Evolutionary conservation across 1,140 invertebrate genomes (phyloP), one percentile per base, ranked within the genome.

Genomic region (Pygmarrhopalites habei): DNA sequence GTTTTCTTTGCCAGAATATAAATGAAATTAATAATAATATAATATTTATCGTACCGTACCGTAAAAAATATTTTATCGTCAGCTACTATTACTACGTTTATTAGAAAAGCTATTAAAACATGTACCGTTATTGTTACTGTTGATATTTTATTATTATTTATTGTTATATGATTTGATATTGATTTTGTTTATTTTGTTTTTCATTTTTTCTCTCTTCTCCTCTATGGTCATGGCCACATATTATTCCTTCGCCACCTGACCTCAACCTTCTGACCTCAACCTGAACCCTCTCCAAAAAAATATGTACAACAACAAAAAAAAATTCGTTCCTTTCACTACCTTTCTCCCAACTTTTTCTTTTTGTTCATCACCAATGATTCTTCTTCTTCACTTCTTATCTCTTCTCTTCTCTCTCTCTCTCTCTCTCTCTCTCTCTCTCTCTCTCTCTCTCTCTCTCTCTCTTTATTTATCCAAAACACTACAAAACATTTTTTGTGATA

Each of bases 141-240:
- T n/a, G n/a, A n/a, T n/a, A n/a, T n/a, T n/a, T n/a, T n/a, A n/a
- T n/a, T n/a, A n/a, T n/a, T n/a, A n/a, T n/a, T n/a, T n/a, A 41
- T 17, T 21, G 19, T 43, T 44, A n/a, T 44, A 29, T 46, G 3
- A 41, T 43, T 58, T 30, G n/a, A 2, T 7, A 35, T 35, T 35
- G 32, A 35, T 35, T 35, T 35, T 35, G 5, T 7, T 35, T 35
- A 49, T 41, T 32, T 47, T 32, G 23, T 52, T 52, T 52, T 21
- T 30, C 41, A 53, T 52, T 52, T 53, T 52, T 14, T 41, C n/a
- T 55, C 30, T 44, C 26, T 55, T 53, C 2, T 62, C 26, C n/a
- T 55, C 47, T 19, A 17, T 43, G 23, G 28, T 62, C 41, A 35
- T 47, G 51, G 51, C 14, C 46, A 30, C 58, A n/a, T 60, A 19